Percentiles rank a stretch among this genome's conserved stretches.
These are phyloP conservation scores for Scaptomyza flava DNA, from an alignment of 2,888 invertebrate genomes.

Conservation along the genomic window DNA sequence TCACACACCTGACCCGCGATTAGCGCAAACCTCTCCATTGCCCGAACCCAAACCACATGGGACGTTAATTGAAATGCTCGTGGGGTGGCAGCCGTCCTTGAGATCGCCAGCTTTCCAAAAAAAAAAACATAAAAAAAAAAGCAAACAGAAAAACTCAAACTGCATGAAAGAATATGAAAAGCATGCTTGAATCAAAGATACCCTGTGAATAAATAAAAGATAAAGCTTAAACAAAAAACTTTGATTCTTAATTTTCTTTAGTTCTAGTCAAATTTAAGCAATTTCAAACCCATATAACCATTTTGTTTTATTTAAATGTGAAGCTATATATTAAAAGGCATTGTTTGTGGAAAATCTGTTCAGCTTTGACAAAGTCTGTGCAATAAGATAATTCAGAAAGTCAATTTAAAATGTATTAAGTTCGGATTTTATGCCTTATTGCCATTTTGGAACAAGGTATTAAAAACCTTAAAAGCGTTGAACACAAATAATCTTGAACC, in stretches of 20 bases:
- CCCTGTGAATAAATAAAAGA: constrained; percentile 6
- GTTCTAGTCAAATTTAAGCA: no score
- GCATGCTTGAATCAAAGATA: constrained; percentile 6
- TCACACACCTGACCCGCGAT: constrained; percentile 19
- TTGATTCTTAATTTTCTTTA: no score
- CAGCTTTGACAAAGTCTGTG: no score
- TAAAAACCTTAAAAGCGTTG: constrained; percentile 12
- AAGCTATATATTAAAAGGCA: no score
- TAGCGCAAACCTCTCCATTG: constrained; percentile 25
- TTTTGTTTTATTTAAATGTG: not conserved
- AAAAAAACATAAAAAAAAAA: constrained; percentile 10
- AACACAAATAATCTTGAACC: constrained; percentile 18
- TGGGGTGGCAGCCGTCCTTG: constrained; percentile 57
- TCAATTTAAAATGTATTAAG: no score
- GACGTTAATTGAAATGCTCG: constrained; percentile 66
- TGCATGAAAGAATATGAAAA: not conserved
- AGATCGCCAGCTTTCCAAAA: constrained; percentile 39
- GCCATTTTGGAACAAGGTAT: constrained; percentile 8
- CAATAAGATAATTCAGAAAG: no score
- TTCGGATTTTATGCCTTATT: no score
- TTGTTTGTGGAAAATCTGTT: no score
- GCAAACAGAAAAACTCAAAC: not conserved
- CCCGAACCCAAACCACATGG: constrained; percentile 47
- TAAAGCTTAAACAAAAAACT: no score
- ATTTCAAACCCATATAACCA: no score